Conservation (phyloP, 1,140 invertebrate species). For the Epicauta chinensis region DNA sequence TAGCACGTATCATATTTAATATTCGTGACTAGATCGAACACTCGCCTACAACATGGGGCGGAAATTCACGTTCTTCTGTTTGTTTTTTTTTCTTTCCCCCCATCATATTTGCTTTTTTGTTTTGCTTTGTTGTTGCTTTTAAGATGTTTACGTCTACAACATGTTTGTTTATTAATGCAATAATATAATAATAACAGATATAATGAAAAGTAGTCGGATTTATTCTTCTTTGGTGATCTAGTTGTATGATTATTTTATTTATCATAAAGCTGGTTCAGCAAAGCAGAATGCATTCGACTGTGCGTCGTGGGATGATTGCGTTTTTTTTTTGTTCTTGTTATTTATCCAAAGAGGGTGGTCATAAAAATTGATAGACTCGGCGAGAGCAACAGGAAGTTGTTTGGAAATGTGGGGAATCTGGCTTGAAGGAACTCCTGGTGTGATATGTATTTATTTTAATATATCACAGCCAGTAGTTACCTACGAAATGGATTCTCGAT, state of each 20-base stretch:
- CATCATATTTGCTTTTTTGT: background rate
- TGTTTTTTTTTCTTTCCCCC: background rate
- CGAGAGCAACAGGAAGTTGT: background rate
- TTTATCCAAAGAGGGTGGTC: background rate
- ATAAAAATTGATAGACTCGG: too few relatives aligned
- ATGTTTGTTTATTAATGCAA: background rate
- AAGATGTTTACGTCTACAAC: background rate
- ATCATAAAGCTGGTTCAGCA: constrained; percentile 45
- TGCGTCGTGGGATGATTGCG: constrained; percentile 29
- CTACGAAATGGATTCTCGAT: constrained; percentile 39
- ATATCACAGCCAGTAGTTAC: constrained; percentile 45
- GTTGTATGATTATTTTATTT: constrained; percentile 42
- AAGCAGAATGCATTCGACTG: constrained; percentile 43
- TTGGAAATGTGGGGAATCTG: constrained; percentile 28
- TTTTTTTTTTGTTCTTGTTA: too few relatives aligned
- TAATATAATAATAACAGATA: too few relatives aligned
- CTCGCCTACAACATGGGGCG: constrained; percentile 37
- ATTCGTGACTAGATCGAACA: constrained; percentile 42
- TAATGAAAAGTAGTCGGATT: constrained; percentile 29
- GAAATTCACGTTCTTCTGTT: constrained; percentile 4
- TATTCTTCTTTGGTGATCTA: constrained; percentile 46
- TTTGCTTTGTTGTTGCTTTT: background rate
- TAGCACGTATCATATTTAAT: constrained; percentile 27
- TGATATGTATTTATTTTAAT: constrained; percentile 39
- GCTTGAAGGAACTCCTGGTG: constrained; percentile 44